Conservation (phyloP, 2,113 vertebrate genomes). For the Cervus canadensis region DNA sequence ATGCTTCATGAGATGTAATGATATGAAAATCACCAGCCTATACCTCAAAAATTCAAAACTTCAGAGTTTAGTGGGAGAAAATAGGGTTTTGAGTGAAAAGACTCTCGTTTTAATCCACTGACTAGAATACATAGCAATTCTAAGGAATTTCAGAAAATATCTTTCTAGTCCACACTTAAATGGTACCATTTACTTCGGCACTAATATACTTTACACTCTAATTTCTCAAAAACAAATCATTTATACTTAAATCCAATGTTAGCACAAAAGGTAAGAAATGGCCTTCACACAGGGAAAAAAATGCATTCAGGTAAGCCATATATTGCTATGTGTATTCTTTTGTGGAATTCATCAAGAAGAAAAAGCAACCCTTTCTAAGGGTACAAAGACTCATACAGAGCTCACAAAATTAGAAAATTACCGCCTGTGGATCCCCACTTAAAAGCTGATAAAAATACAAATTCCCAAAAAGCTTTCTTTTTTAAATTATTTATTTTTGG, state of each 20-base stretch:
- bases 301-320: not conserved
- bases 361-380: not conserved
- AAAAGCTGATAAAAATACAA: not conserved
- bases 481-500: not conserved
- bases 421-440: not conserved
- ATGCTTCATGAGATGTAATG: constrained; percentile 52
- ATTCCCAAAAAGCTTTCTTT: not conserved
- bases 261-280: not conserved
- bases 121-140: constrained; percentile 69
- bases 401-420: constrained; percentile 19
- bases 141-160: constrained; percentile 71
- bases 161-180: not conserved
- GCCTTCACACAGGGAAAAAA: not conserved
- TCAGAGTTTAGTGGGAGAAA: constrained; percentile 69
- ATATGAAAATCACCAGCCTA: constrained; percentile 43
- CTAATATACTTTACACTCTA: not conserved
- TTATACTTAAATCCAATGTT: not conserved
- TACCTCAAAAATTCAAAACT: constrained; percentile 53
- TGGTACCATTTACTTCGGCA: not conserved
- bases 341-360: not conserved
- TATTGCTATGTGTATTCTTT: not conserved
- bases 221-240: constrained; percentile 31
- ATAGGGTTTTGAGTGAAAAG: constrained; percentile 56
- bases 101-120: constrained; percentile 70
- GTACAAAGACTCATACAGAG: not conserved